Percentiles rank a stretch among this genome's conserved stretches.
Evolutionary conservation across 2,888 invertebrate genomes (phyloP).

Genomic region (Lagria hirta): DNA sequence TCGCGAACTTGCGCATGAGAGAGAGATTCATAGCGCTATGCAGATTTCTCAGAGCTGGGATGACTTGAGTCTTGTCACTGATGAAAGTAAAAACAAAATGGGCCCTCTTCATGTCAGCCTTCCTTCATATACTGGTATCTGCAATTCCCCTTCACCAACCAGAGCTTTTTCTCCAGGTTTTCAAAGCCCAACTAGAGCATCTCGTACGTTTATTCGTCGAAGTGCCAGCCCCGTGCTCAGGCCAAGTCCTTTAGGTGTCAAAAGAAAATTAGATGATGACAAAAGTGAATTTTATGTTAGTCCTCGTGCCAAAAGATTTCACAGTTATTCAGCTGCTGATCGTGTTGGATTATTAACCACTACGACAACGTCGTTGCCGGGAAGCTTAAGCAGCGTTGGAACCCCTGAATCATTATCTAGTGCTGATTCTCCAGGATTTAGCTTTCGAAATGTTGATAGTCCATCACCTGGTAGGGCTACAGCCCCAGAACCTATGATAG

Average conservation of each 20-base stretch:
- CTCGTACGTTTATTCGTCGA: constrained; percentile 69
- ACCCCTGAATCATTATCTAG: constrained; percentile 65
- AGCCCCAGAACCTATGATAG: constrained; percentile 48
- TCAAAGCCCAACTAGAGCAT: constrained; percentile 73
- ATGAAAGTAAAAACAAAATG: constrained; percentile 50
- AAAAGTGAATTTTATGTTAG: constrained; percentile 50
- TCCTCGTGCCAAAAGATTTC: constrained; percentile 54
- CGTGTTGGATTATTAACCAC: constrained; percentile 29
- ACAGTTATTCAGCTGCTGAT: constrained; percentile 44
- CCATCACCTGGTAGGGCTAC: constrained; percentile 56
- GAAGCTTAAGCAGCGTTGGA: constrained; percentile 60
- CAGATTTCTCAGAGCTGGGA: constrained; percentile 96
- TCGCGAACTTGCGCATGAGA: constrained; percentile 88
- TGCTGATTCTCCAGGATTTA: constrained; percentile 62
- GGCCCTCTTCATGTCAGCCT: constrained; percentile 56
- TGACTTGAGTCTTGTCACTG: constrained; percentile 73
- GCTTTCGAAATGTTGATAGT: constrained; percentile 58
- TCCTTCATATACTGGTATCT: constrained; percentile 48
- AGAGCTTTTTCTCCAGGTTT: constrained; percentile 48
- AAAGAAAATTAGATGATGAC: constrained; percentile 66
- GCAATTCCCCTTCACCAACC: constrained; percentile 52
- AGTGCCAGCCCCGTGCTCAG: constrained; percentile 88
- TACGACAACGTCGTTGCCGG: constrained; percentile 56
- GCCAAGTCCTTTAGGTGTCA: constrained; percentile 71
- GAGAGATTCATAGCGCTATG: constrained; percentile 87